Evolutionary conservation across 1,140 invertebrate genomes (phyloP).

Genomic region (Holcopasites calliopsidis): DNA sequence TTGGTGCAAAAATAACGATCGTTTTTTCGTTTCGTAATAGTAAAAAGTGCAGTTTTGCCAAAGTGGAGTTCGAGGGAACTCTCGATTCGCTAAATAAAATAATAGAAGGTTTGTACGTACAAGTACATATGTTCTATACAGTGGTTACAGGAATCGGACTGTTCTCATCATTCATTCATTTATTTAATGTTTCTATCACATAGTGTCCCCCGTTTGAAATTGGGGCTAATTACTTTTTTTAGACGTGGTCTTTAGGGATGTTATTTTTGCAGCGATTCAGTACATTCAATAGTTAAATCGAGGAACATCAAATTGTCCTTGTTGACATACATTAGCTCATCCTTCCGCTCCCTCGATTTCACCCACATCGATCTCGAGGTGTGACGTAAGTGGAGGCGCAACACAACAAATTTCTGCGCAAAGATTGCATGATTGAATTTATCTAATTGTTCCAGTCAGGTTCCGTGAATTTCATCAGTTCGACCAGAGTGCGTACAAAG

Average conservation of each 20-base stretch:
- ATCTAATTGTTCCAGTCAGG: no score
- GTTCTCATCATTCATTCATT: no score
- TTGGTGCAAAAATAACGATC: constrained; percentile 11
- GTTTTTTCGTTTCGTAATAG: not conserved
- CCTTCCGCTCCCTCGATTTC: not conserved
- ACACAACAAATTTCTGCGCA: not conserved
- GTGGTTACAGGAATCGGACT: no score
- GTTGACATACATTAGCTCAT: not conserved
- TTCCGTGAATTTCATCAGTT: no score
- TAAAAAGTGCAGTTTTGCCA: not conserved
- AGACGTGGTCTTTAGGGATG: constrained; percentile 4
- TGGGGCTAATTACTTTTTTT: constrained; percentile 2
- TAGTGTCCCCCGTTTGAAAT: no score
- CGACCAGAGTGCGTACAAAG: no score
- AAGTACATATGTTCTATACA: no score
- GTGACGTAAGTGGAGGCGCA: constrained; percentile 14
- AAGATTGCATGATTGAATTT: no score
- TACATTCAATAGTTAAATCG: not conserved
- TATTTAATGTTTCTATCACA: no score
- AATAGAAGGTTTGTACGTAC: no score
- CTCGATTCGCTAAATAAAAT: no score
- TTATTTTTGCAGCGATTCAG: not conserved
- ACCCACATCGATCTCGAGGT: not conserved
- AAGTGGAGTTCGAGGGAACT: no score
- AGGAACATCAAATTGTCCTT: not conserved